Conservation (phyloP, 2,888 invertebrate species). For the Leptothorax acervorum region DNA sequence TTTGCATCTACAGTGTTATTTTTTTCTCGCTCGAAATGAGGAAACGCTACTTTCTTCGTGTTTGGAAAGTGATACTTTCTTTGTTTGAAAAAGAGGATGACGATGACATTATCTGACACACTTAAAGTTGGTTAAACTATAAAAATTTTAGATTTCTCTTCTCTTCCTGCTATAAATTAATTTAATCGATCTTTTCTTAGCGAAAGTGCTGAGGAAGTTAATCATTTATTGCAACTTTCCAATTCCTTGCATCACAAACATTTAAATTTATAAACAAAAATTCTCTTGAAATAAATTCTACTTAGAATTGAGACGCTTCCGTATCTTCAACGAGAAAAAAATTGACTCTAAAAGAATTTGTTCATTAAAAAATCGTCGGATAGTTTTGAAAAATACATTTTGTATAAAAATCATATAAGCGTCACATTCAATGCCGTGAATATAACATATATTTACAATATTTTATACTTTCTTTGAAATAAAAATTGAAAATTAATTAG, state of each 20-base stretch:
- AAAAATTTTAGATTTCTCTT: not conserved
- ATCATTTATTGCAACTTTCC: not conserved
- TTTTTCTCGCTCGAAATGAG: not conserved
- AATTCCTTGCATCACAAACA: not conserved
- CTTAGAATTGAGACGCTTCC: not conserved
- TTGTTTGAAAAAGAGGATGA: not conserved
- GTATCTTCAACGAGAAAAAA: not conserved
- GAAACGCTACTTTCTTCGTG: not conserved
- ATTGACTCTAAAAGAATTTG: not conserved
- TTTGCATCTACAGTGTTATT: not conserved
- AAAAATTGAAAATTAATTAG: not conserved
- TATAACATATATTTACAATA: not conserved
- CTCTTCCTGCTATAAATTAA: not conserved
- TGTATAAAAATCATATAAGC: not conserved
- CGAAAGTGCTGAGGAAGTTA: not conserved
- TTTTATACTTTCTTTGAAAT: not conserved
- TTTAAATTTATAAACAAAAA: not conserved
- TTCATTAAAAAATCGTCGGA: too few species aligned
- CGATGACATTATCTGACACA: not conserved
- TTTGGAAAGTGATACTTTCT: not conserved
- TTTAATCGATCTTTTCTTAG: not conserved
- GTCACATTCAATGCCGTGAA: not conserved
- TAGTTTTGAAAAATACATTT: too few species aligned
- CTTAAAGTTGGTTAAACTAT: not conserved
- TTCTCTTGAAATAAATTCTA: not conserved